Base-by-base conservation (phyloP, 2,113 vertebrate species). In the Anthoscopus minutus region DNA sequence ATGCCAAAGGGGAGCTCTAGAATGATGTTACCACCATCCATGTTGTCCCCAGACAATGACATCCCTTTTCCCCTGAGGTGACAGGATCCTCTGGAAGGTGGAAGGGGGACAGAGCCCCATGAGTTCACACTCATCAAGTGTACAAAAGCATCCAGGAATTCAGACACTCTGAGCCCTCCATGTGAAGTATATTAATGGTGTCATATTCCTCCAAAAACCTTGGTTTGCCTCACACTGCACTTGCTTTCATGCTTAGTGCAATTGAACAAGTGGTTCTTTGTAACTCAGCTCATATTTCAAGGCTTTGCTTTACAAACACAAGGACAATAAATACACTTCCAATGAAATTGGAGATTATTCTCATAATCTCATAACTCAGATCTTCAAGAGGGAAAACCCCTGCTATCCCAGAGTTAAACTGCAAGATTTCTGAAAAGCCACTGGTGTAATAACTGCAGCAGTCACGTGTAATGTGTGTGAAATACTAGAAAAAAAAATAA, bases 11-110 rank as follows among this genome's bases (percentile, higher is more conserved):
- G 31, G 21, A 50, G 5, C 62, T 11, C 0, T 19, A 35, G 42
- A 53, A 27, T 5, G 8, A 4, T 3, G 5, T 30, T 27, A 12
- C 3, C 0, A 0, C 35, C 8, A 1, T 53, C 37, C 0, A 0
- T 33, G 12, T 20, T 48, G 2, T 61, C 57, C 38, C 15, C 21
- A 20, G 24, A 3, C 0, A 2, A 6, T 3, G 25, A 10, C 6
- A 11, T 51, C 50, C 20, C 48, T 15, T 23, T 20, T 28, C 13
- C 16, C 27, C 17, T 4, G 45, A 48, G 40, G 14, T n/a, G 54
- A 27, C 4, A 3, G 9, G 3, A 3, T 42, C 11, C 30, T 44
- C 8, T n/a, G 7, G 51, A 37, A 47, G 22, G 4, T n/a, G 7
- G 51, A 37, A 47, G 22, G 4, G 35, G 7, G 8, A 31, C 0